Base-by-base conservation (phyloP, 1,140 invertebrate species). In the Nasonia giraulti region DNA sequence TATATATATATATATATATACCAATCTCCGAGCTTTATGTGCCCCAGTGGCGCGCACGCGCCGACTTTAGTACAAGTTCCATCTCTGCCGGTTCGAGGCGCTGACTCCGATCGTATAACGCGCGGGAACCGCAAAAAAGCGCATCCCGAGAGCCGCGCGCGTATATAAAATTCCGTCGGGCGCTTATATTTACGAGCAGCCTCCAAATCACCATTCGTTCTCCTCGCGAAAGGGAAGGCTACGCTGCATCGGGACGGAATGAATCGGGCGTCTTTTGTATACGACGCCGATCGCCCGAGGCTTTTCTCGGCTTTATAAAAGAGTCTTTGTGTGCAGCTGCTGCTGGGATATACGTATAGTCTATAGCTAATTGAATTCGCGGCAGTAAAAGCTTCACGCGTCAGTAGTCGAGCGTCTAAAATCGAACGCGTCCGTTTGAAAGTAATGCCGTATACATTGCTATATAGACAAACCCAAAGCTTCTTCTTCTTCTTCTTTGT, bases 31-130 rank as follows among this genome's bases (percentile, higher is more conserved):
- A 11, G 50, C 31, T 78, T 78, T 78, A 78, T 20, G 50, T 31
- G 20, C 50, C 20, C 20, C 44, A 76, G 40, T n/a, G 44, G 20
- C 4, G 14, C 20, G 20, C 23, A 10, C 7, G 75, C 27, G 23
- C 20, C 8, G 40, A 66, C 27, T 78, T 78, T 78, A 78, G 66
- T 55, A 78, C 47, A 31, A 55, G 50, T 27, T 20, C 50, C 23
- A n/a, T 10, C 68, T 31, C 23, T 33, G 68, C 68, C 12, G 11
- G 68, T 33, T 71, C 8, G 27, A 71, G 68, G 68, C 14, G 68
- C n/a, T 40, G 23, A 76, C 10, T 27, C n/a, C 74, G 74, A 76
- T 50, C 74, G 74, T 76, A 76, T 76, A 76, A 71, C 27, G 23
- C 7, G 10, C 7, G 68, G 8, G 33, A 27, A 31, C 12, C 68